Evolutionary conservation across 2,888 invertebrate genomes (phyloP).

Genomic region (Phyllotreta cruciferae): DNA sequence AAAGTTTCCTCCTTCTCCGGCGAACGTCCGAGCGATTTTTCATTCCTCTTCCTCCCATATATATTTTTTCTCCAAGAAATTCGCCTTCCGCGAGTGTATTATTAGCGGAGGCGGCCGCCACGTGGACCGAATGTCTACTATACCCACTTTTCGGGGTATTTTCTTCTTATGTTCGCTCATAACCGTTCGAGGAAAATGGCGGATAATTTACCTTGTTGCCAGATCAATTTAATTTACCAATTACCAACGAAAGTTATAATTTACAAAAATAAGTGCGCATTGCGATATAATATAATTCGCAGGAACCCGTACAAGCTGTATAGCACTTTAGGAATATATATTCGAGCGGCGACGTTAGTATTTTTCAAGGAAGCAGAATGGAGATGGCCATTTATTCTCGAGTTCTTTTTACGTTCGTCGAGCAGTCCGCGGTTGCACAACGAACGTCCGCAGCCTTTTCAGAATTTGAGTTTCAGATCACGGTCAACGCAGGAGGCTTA

Average conservation of each 20-base stretch:
- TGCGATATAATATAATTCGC: too few relatives aligned
- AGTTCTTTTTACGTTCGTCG: slow-evolving; percentile 22
- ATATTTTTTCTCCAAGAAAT: slow-evolving; percentile 1
- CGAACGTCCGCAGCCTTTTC: slow-evolving; percentile 48
- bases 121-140: slow-evolving; percentile 53
- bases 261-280: too few relatives aligned
- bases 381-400: slow-evolving; percentile 21
- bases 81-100: slow-evolving; percentile 56
- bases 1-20: slow-evolving; percentile 51
- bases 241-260: too few relatives aligned
- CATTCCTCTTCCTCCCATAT: slow-evolving; percentile 50
- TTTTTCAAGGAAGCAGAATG: background rate
- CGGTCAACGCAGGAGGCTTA: slow-evolving; percentile 58
- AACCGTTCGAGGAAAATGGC: too few relatives aligned
- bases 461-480: slow-evolving; percentile 59
- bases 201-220: too few relatives aligned
- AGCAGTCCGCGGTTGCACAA: slow-evolving; percentile 21
- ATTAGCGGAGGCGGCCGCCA: slow-evolving; percentile 49
- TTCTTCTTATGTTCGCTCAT: background rate
- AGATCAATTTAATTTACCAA: too few relatives aligned
- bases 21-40: slow-evolving; percentile 61
- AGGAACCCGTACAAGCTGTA: too few relatives aligned
- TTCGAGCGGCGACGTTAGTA: too few relatives aligned
- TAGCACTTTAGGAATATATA: too few relatives aligned
- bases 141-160: slow-evolving; percentile 44